Evolutionary conservation across 2,113 vertebrate species (phyloP), one percentile per base, ranked within the genome.

Genomic region (Rostratula benghalensis): DNA sequence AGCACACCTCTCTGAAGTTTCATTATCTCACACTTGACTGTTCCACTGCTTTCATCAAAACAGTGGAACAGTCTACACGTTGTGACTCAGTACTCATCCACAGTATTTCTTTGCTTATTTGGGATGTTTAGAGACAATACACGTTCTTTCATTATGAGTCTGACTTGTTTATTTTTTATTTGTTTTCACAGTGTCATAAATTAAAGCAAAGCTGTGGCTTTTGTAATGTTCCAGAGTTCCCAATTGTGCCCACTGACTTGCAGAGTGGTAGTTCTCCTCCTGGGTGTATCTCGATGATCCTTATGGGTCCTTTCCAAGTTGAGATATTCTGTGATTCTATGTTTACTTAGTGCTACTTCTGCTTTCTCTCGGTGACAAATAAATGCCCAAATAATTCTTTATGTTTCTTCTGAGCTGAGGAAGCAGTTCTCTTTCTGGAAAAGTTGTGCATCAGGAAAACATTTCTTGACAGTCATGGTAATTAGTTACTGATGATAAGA

Each of bases 61-160:
- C 0, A 1, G 20, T 61, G 15, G n/a, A 63, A 43, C 12, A n/a
- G 27, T 46, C 41, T 89, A 51, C 10, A 67, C 5, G 0, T 13
- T 14, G 12, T 81, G 60, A 30, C 13, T 71, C 43, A 54, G 3
- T 48, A 37, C 2, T 87, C n/a, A 43, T 35, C 0, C 27, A 35
- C 0, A 1, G 17, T 41, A 39, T 78, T 88, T 77, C 51, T 75
- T 91, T 63, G 33, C 6, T 95, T 60, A 28, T 64, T 59, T 51
- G 19, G 33, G 27, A 43, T 25, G 90, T 93, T 81, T 64, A 5
- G 71, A 61, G 48, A 21, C 25, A 45, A 27, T 1, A 39, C 21
- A 33, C 6, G 7, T 61, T 77, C 37, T 93, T 80, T 37, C 31
- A 37, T 51, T 71, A 20, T 1, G 7, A 83, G 28, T 50, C 43